A percentile compares a stretch with the other conserved stretches of the same genome.
Evolutionary conservation across 1,140 invertebrate species (phyloP).

Genomic region (Hyles euphorbiae): DNA sequence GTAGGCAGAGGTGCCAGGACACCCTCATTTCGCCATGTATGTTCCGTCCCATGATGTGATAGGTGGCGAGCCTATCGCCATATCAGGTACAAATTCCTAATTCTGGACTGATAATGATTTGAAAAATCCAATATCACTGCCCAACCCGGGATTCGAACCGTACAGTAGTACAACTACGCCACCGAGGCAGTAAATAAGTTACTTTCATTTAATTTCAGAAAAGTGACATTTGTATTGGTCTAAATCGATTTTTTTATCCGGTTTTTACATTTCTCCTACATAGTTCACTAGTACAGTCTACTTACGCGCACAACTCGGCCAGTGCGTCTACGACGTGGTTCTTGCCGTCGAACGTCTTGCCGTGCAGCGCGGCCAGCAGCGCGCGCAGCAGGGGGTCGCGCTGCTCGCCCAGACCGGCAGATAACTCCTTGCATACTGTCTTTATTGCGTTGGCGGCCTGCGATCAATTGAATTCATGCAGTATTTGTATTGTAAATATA

Average conservation of each 20-base stretch:
- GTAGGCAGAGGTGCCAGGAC: too few relatives aligned
- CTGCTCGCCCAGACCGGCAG: slow-evolving; percentile 79
- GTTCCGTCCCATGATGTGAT: too few relatives aligned
- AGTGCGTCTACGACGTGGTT: slow-evolving; percentile 87
- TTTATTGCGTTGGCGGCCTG: slow-evolving; percentile 87
- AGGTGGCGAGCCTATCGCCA: too few relatives aligned
- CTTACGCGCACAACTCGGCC: slow-evolving; percentile 84
- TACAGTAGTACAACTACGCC: too few relatives aligned
- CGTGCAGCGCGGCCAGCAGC: slow-evolving; percentile 83
- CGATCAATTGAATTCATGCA: background rate
- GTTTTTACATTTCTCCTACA: too few relatives aligned
- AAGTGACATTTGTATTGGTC: background rate
- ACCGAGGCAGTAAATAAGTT: too few relatives aligned
- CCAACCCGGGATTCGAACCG: too few relatives aligned
- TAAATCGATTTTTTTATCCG: background rate
- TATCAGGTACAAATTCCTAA: too few relatives aligned
- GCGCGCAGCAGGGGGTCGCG: slow-evolving; percentile 81
- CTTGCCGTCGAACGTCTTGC: slow-evolving; percentile 93
- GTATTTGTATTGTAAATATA: background rate
- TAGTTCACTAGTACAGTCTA: slow-evolving; percentile 15
- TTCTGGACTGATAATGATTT: too few relatives aligned
- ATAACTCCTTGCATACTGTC: slow-evolving; percentile 86
- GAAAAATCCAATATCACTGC: too few relatives aligned
- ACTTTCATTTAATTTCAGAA: too few relatives aligned
- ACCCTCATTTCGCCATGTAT: too few relatives aligned